Conservation (phyloP, 1,140 invertebrate species). For the Acromyrmex charruanus region DNA sequence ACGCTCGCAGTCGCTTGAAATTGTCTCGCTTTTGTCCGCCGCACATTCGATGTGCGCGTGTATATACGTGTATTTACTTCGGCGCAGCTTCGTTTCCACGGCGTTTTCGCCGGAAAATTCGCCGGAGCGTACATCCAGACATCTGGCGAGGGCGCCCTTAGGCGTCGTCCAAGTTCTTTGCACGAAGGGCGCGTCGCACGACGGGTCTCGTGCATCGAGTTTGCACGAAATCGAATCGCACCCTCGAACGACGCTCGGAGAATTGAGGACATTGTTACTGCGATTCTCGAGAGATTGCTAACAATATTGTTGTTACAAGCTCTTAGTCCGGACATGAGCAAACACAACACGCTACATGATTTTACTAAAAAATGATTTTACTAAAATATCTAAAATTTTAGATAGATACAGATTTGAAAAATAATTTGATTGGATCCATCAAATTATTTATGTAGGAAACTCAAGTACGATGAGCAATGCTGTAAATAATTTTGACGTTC, state of each 20-base stretch:
- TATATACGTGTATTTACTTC: constrained; percentile 70
- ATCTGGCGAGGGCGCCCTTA: constrained; percentile 68
- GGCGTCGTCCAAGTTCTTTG: constrained; percentile 22
- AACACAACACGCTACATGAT: not conserved
- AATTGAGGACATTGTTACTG: constrained; percentile 57
- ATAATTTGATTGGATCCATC: too few species aligned
- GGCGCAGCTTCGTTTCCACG: constrained; percentile 67
- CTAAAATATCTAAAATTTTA: too few species aligned
- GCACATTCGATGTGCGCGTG: constrained; percentile 34
- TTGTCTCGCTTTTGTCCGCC: constrained; percentile 75
- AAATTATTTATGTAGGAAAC: too few species aligned
- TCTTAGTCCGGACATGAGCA: constrained; percentile 19
- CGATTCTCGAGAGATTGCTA: constrained; percentile 52
- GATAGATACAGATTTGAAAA: too few species aligned
- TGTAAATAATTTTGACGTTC: too few species aligned
- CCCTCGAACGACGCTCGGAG: constrained; percentile 41
- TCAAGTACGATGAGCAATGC: too few species aligned
- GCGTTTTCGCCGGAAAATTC: constrained; percentile 66
- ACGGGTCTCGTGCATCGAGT: not conserved
- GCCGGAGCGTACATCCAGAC: constrained; percentile 64
- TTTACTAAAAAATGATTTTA: too few species aligned
- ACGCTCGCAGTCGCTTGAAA: constrained; percentile 77
- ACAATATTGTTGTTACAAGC: constrained; percentile 51
- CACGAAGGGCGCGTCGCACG: constrained; percentile 36
- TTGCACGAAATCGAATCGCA: constrained; percentile 58